Evolutionary conservation across 92 coral and sea anemone genomes (phyloP), one percentile per base, ranked within the genome.

Genomic region (Nematostella vectensis): DNA sequence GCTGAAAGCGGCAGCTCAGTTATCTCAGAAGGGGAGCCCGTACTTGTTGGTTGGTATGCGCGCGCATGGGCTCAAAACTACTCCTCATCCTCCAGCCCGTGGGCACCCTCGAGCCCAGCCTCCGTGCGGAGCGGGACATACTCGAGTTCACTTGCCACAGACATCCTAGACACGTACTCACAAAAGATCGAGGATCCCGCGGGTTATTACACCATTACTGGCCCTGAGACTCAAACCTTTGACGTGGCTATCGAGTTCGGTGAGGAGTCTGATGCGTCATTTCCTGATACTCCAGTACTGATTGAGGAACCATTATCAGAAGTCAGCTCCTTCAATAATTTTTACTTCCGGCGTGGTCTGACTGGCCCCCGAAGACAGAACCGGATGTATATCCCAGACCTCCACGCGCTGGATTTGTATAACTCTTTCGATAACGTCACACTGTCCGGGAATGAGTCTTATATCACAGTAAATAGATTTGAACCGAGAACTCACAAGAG

Each of bases 171-270:
- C 22, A 71, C 54, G 0, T 77, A 62, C 55, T 71, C 69, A 29
- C 11, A 55, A 48, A 56, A 58, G 16, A 61, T 61, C 36, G 74
- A 63, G n/a, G 74, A 30, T 13, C 74, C 57, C 20, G 79, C 63
- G 25, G 79, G 83, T 4, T 45, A 6, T 17, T 64, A 64, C 22
- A 63, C 59, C 25, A 44, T 40, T 15, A 31, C 69, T 8, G 57
- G 69, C 55, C 64, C 80, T 4, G 72, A 72, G 10, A 65, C 70
- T 3, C 73, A 77, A 48, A 57, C 72, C 55, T 77, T 48, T 25
- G 57, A 75, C 21, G 57, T 77, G 3, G 63, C 70, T 23, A 63
- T 77, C 31, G 79, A 70, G 27, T 77, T 71, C 23, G 74, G 73
- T 2, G 39, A 37, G 70, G 79, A 77, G 57, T 49, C 68, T 10